Evolutionary conservation across 2,113 vertebrate species (phyloP).

Genomic region (Dicrurus megarhynchus): DNA sequence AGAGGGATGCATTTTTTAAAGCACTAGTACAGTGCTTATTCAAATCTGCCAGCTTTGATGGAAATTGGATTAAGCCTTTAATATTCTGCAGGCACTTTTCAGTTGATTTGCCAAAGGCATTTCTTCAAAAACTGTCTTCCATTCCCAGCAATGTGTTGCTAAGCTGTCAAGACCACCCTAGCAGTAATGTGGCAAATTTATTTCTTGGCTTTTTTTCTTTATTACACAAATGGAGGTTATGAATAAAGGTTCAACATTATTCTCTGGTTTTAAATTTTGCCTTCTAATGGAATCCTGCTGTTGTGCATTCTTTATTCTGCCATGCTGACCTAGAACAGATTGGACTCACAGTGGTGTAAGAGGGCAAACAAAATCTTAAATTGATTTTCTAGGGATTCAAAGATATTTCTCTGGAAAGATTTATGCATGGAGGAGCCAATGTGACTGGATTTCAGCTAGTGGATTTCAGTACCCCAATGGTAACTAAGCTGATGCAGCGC

Average conservation of each 20-base stretch:
- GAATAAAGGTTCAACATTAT: not conserved
- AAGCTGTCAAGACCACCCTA: not conserved
- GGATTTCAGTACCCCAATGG: conserved; percentile 94
- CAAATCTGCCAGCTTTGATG: not conserved
- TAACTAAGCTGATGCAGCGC: conserved; percentile 96
- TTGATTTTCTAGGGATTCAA: conserved; percentile 89
- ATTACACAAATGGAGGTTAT: not conserved
- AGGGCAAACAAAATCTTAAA: conserved; percentile 10
- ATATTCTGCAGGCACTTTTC: not conserved
- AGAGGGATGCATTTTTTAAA: not conserved
- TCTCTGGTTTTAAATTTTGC: not conserved
- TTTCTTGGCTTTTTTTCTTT: not conserved
- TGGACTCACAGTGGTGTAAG: not conserved
- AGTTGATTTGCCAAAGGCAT: not conserved
- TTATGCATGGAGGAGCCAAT: conserved; percentile 97
- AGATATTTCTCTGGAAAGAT: conserved; percentile 96
- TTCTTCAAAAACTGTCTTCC: not conserved
- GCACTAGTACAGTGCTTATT: not conserved
- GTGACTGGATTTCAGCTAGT: conserved; percentile 98
- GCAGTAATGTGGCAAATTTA: not conserved
- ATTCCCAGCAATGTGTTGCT: not conserved
- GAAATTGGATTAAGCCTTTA: not conserved
- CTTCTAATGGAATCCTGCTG: not conserved
- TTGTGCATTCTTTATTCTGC: not conserved
- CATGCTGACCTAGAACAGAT: not conserved